phyloP scores from a whole-genome alignment of 1,140 invertebrate species.

The Lordiphosa clarofinis region DNA sequence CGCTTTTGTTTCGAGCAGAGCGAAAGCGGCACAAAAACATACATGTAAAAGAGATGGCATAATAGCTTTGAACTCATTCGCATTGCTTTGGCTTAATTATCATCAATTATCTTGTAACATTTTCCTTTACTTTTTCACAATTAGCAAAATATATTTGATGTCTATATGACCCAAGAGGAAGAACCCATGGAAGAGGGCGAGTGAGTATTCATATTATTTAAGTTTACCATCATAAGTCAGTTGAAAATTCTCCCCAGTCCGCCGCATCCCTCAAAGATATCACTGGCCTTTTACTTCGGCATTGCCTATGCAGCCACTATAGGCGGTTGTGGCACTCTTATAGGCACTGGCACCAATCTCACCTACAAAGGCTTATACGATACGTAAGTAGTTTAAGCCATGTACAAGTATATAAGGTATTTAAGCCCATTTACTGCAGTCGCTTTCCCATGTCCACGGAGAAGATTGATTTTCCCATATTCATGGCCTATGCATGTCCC shows the following conservation, averaged over 20 bases:
- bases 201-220: constrained; percentile 19
- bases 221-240: not conserved
- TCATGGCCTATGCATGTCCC: constrained; percentile 83
- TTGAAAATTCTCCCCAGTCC: constrained; percentile 60
- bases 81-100: no score
- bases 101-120: no score
- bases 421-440: constrained; percentile 35
- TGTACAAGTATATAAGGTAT: not conserved
- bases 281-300: constrained; percentile 86
- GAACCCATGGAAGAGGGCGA: constrained; percentile 57
- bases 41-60: no score
- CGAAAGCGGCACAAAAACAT: no score
- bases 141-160: constrained; percentile 50
- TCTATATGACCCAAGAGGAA: constrained; percentile 47
- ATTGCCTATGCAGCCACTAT: constrained; percentile 89
- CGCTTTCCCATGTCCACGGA: constrained; percentile 82
- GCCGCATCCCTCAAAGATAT: constrained; percentile 82
- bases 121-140: not conserved
- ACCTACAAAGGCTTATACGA: constrained; percentile 89
- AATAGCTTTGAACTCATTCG: no score
- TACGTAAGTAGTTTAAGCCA: constrained; percentile 75
- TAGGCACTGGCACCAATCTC: constrained; percentile 93
- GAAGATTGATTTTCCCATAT: constrained; percentile 85
- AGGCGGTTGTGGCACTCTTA: constrained; percentile 91
- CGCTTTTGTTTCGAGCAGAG: no score